Evolutionary conservation across 1,140 invertebrate genomes (phyloP).

Genomic region (Scaptomyza montana): DNA sequence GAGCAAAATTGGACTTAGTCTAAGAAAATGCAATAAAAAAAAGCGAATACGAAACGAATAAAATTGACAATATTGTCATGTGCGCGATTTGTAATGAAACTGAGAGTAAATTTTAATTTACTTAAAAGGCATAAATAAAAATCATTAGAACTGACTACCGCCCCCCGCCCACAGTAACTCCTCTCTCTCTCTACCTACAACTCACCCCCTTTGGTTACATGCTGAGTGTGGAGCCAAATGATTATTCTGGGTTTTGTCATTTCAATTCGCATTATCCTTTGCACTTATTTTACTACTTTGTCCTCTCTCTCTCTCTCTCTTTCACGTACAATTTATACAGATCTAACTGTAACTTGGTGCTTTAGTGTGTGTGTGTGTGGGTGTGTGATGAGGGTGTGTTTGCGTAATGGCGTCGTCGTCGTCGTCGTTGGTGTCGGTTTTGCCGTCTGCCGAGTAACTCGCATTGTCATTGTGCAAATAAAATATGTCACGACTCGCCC

Average conservation of each 20-base stretch:
- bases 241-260: conserved; percentile 83
- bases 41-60: conserved; percentile 49
- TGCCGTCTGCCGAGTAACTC: conserved; percentile 64
- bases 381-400: conserved; percentile 59
- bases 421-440: neutral
- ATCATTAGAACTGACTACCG: conserved; percentile 16
- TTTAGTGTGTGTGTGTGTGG: conserved; percentile 16
- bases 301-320: conserved; percentile 26
- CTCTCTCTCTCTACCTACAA: no score
- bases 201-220: neutral
- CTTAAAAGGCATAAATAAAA: conserved; percentile 76
- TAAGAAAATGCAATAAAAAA: conserved; percentile 73
- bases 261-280: conserved; percentile 83
- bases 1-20: conserved; percentile 47
- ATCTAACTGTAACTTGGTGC: conserved; percentile 26
- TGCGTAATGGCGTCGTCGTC: conserved; percentile 63
- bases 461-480: conserved; percentile 83
- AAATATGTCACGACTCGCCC: conserved; percentile 83
- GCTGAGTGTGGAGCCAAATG: conserved; percentile 74
- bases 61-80: conserved; percentile 82
- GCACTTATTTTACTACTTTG: conserved; percentile 82
- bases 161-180: no score
- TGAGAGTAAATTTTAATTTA: conserved; percentile 75
- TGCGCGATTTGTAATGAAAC: conserved; percentile 41
- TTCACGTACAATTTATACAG: conserved; percentile 15